Conservation (phyloP, 2,888 invertebrate species). For the Noctuana brunneofusca region DNA sequence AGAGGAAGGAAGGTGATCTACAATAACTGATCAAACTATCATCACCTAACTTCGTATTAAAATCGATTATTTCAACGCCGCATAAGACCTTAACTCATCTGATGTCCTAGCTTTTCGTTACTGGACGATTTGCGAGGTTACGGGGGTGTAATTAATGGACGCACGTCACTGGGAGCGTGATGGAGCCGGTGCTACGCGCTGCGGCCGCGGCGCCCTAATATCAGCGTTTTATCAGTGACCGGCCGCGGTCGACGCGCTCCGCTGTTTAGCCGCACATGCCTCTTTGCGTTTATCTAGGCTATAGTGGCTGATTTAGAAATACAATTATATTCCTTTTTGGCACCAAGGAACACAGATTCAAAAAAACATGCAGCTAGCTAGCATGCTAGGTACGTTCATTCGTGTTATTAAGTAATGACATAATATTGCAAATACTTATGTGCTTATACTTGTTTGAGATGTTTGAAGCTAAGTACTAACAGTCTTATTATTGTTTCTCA, state of each 20-base stretch:
- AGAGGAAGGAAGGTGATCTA: too few species aligned
- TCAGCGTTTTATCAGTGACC: conserved; percentile 75
- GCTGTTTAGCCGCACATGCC: conserved; percentile 21
- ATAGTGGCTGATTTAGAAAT: neutral
- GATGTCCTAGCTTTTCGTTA: conserved; percentile 11
- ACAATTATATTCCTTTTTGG: too few species aligned
- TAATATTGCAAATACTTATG: too few species aligned
- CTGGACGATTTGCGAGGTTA: conserved; percentile 19
- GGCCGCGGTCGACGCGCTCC: conserved; percentile 48
- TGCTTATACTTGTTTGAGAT: too few species aligned
- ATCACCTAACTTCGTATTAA: neutral
- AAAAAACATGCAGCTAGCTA: too few species aligned
- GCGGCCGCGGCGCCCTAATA: conserved; percentile 68
- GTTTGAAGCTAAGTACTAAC: too few species aligned
- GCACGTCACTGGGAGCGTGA: conserved; percentile 52
- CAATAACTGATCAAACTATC: too few species aligned
- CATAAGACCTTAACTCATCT: neutral
- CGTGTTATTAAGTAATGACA: too few species aligned
- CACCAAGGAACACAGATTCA: too few species aligned
- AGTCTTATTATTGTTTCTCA: too few species aligned
- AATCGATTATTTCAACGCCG: neutral
- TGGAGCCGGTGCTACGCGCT: conserved; percentile 50
- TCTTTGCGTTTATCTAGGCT: conserved; percentile 2
- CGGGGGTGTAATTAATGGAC: conserved; percentile 41
- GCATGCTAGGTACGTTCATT: too few species aligned